Evolutionary conservation across 2,113 vertebrate species (phyloP), one percentile per base, ranked within the genome.

Genomic region (Gnathonemus echidnorhynchus): DNA sequence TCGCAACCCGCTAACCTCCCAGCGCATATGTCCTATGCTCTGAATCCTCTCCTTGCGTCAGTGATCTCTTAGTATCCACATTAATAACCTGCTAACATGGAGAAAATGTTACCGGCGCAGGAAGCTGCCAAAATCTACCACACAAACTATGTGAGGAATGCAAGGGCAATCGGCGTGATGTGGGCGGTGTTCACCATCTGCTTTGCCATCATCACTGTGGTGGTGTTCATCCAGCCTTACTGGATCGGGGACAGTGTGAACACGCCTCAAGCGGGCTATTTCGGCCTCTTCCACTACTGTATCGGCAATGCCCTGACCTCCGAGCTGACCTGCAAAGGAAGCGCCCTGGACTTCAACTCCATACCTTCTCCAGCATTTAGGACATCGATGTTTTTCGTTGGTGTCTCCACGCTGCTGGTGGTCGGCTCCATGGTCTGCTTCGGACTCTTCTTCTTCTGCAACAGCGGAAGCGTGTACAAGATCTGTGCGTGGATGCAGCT

Each of bases 401-500:
- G 97, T 31, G 91, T 96, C 89, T 95, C 97, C 90, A 97, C 98
- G 96, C 97, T 99, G 90, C 97, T 99, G 90, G 95, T 98, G 77
- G 97, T 99, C 4, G 98, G 95, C 91, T 97, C 97, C 91, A 97
- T 98, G 93, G 94, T 99, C 91, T 96, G 97, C 89, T 98, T 99
- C 94, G 96, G 97, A 90, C 94, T 99, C 89, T 99, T 99, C 95
- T 98, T 98, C 93, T 97, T 99, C 95, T 98, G 97, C 94, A 98
- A 97, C 90, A 95, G 98, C 0, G 98, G 97, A 88, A 98, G 97
- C 0, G 97, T 98, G 6, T 99, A 98, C 92, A 98, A 97, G 94
- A 97, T 99, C 66, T 99, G 98, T 0, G 98, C 97, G 0, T 99
- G 98, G 98, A 98, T 99, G 97, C 98, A 99, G 94, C 96, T 98